Conservation (phyloP, 2,113 vertebrate genomes). For the Chauna torquata region DNA sequence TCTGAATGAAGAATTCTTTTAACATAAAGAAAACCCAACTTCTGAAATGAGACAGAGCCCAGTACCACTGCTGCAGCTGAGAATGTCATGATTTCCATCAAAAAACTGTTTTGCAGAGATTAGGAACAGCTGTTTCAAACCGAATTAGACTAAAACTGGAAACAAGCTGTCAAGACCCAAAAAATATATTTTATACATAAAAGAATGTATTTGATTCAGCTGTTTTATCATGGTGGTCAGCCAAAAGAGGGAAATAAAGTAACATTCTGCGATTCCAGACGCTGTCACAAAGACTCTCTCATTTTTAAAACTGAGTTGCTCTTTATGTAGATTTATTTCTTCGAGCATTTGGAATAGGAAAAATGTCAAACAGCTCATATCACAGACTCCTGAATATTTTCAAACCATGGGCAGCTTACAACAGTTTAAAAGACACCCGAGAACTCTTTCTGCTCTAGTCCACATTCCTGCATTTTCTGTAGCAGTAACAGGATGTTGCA, state of each 20-base stretch:
- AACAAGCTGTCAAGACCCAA: conserved; percentile 52
- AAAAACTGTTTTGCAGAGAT: conserved; percentile 45
- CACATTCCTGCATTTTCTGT: neutral
- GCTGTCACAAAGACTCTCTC: neutral
- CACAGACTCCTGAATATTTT: conserved; percentile 60
- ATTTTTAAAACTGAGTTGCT: conserved; percentile 9
- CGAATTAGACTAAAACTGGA: conserved; percentile 63
- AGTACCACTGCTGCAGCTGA: conserved; percentile 26
- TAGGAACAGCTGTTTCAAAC: conserved; percentile 63
- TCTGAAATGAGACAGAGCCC: neutral
- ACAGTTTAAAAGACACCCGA: conserved; percentile 16
- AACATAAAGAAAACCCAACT: conserved; percentile 18
- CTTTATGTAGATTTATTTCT: conserved; percentile 63
- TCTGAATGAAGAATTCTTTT: neutral
- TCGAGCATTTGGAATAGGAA: conserved; percentile 48
- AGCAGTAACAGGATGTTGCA: neutral
- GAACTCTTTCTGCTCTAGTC: conserved; percentile 14
- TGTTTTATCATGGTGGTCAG: conserved; percentile 49
- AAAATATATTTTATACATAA: conserved; percentile 47
- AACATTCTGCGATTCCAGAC: conserved; percentile 39
- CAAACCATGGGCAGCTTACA: conserved; percentile 53
- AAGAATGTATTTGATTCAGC: conserved; percentile 43
- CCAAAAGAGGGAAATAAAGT: conserved; percentile 51
- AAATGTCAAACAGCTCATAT: conserved; percentile 69
- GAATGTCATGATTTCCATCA: conserved; percentile 62